Evolutionary conservation across 2,888 invertebrate species (phyloP).

Genomic region (Cantharis nigra): DNA sequence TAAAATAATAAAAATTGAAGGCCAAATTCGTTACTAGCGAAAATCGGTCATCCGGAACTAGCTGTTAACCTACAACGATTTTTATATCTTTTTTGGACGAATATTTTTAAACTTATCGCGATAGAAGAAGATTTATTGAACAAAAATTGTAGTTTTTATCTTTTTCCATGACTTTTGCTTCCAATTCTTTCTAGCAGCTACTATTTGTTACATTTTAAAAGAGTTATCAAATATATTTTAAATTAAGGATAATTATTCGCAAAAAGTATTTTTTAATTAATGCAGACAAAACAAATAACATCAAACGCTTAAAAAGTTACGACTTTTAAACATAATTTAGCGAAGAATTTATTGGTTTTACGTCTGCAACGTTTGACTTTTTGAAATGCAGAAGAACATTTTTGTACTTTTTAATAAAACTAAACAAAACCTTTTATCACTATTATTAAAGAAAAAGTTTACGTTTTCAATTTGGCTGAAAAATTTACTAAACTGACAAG

Average conservation of each 20-base stretch:
- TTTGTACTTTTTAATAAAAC: neutral
- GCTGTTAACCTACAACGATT: neutral
- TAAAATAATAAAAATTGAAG: neutral
- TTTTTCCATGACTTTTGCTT: neutral
- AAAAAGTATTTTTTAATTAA: no score
- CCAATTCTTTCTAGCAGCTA: neutral
- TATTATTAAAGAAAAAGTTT: neutral
- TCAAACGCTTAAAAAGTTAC: neutral
- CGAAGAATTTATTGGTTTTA: neutral
- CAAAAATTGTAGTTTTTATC: neutral
- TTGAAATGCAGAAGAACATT: neutral
- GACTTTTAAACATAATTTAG: neutral
- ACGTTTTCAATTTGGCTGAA: neutral
- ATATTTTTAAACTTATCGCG: neutral
- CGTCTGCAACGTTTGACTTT: neutral
- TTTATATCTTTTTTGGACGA: neutral
- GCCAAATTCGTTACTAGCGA: neutral
- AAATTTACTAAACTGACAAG: neutral
- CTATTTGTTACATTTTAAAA: neutral
- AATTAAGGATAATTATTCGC: no score
- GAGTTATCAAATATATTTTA: no score
- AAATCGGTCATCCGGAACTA: neutral
- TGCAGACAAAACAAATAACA: no score
- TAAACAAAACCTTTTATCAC: neutral
- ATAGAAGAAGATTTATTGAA: neutral